Percentiles rank a stretch among this genome's conserved stretches.
Evolutionary conservation across 2,797 vertebrate species (phyloP).

Genomic region (Acestrorhynchus altus): DNA sequence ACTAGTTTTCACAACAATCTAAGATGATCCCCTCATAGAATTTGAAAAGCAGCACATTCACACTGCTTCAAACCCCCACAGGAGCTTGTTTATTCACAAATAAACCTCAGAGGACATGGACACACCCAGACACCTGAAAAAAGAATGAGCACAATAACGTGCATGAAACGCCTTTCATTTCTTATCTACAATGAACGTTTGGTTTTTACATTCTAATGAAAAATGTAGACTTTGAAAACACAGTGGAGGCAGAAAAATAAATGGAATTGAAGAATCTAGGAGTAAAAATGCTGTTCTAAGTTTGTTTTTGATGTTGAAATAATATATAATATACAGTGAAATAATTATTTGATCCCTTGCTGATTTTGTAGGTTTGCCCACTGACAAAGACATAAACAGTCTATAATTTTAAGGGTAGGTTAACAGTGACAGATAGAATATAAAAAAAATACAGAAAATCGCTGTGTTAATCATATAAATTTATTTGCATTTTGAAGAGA

Average conservation of each 20-base stretch:
- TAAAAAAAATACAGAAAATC: too few species aligned
- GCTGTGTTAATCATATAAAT: too few species aligned
- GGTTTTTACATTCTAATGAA: background rate
- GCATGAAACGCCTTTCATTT: background rate
- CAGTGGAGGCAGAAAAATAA: background rate
- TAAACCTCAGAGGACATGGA: conserved; percentile 17
- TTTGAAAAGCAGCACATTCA: conserved; percentile 11
- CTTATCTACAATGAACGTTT: background rate
- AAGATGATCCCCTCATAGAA: background rate
- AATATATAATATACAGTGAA: background rate
- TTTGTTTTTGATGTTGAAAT: background rate
- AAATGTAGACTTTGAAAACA: background rate
- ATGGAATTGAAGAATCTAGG: background rate
- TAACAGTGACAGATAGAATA: too few species aligned
- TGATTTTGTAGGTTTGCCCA: too few species aligned
- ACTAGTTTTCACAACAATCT: conserved; percentile 24
- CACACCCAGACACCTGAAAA: background rate
- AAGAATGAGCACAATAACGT: background rate
- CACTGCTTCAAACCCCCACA: conserved; percentile 11
- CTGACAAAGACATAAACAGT: too few species aligned
- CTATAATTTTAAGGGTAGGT: too few species aligned
- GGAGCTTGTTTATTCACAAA: conserved; percentile 9
- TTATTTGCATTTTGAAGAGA: too few species aligned
- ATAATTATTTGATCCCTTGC: too few species aligned
- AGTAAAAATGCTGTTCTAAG: background rate